Evolutionary conservation across 2,797 vertebrate genomes (phyloP), one percentile per base, ranked within the genome.

Genomic region (Oceanodroma leucorhoa): DNA sequence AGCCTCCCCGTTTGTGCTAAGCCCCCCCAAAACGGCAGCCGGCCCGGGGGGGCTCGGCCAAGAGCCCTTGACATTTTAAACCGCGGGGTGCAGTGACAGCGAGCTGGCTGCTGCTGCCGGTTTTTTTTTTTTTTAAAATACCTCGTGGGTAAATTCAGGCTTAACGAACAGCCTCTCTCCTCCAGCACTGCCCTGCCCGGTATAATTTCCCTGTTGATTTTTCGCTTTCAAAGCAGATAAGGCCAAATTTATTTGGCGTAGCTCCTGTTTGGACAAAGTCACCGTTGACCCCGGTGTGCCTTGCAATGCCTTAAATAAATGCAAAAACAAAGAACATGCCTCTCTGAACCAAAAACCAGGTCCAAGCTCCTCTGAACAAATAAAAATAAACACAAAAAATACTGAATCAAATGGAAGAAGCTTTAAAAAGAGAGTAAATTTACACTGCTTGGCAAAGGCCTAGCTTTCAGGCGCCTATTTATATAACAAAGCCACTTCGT

Each of bases 221-320:
- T 48, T 22, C 20, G 2, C 24, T 87, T 43, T 72, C 30, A 24
- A 34, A 87, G 81, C 20, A 62, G 16, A 91, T 10, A 4, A 18
- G 50, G 78, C 10, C 48, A 32, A 83, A 50, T 18, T 48, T 51
- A 79, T 51, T 51, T 14, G 21, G 61, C 50, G 5, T 12, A 13
- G 54, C 38, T 72, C 14, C 58, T 24, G 77, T 34, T 81, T 75
- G 82, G 72, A 78, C 72, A 97, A 96, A 95, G 90, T 94, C 93
- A 46, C 70, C 51, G 50, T 94, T 95, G 96, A 97, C 82, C 82
- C 36, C 34, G 10, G 38, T 29, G 51, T 43, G 34, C 43, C 45
- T 55, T 32, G n/a, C 46, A 50, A 67, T 65, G 82, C 58, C 67
- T 82, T 69, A 80, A 87, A 70, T 76, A 83, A 95, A 92, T 20